Evolutionary conservation across 2,797 vertebrate genomes (phyloP).

Genomic region (Mergus octosetaceus): DNA sequence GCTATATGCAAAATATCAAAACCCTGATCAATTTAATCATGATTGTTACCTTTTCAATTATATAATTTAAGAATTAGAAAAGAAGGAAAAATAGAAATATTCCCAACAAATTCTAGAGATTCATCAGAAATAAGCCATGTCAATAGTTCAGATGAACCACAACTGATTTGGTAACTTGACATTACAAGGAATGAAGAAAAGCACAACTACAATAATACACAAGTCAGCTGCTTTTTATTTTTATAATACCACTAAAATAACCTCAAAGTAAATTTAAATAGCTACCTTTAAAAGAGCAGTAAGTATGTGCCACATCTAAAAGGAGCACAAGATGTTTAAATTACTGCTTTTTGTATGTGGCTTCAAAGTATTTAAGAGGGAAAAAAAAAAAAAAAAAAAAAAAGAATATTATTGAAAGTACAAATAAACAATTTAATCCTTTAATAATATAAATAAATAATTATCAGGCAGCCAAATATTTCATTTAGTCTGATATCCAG

Average conservation of each 20-base stretch:
- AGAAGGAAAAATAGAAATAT: not conserved
- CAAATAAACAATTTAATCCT: not conserved
- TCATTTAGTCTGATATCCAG: not conserved
- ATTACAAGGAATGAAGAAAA: not conserved
- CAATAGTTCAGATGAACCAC: not conserved
- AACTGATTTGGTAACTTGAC: not conserved
- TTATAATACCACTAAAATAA: not conserved
- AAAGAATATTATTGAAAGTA: not conserved
- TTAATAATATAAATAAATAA: not conserved
- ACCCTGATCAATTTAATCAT: not conserved
- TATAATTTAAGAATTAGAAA: not conserved
- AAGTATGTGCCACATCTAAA: not conserved
- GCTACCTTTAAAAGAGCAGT: not conserved
- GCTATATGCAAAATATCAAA: not conserved
- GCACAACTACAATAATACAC: not conserved
- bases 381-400: not conserved
- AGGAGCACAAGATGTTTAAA: not conserved
- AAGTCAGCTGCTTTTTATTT: slow-evolving; percentile 17
- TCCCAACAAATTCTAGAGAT: not conserved
- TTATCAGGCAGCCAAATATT: not conserved
- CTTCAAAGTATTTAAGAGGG: not conserved
- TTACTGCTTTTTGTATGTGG: not conserved
- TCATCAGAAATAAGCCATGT: not conserved
- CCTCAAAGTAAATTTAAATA: not conserved
- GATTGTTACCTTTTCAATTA: not conserved